A percentile compares a stretch with the other conserved stretches of the same genome.
Evolutionary conservation across 1,140 invertebrate genomes (phyloP).

Genomic region (Drosophila littoralis): DNA sequence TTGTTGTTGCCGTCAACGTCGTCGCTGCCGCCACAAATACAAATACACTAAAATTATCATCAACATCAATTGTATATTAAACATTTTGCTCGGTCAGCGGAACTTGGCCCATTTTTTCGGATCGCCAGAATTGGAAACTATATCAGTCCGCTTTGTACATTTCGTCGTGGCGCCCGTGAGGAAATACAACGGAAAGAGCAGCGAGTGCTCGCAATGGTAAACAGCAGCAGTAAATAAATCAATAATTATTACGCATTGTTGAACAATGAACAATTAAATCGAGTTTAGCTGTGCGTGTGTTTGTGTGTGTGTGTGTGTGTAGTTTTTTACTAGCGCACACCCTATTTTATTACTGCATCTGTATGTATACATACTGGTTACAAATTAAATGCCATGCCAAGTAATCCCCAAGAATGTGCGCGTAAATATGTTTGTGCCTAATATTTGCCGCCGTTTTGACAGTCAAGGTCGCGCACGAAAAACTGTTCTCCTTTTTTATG

Average conservation of each 20-base stretch:
- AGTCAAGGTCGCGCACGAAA: conserved; percentile 66
- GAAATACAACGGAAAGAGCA: conserved; percentile 54
- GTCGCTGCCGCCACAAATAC: conserved; percentile 40
- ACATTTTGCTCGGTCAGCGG: conserved; percentile 47
- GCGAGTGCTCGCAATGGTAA: conserved; percentile 70
- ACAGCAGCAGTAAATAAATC: conserved; percentile 58
- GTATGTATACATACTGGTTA: conserved; percentile 20
- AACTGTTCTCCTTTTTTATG: conserved; percentile 65
- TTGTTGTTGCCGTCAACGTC: conserved; percentile 24
- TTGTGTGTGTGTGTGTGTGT: conserved; percentile 33
- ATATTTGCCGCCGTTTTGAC: conserved; percentile 49
- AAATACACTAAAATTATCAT: conserved; percentile 48
- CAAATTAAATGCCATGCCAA: background rate
- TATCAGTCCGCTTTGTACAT: conserved; percentile 77
- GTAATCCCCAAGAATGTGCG: conserved; percentile 23
- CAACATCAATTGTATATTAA: conserved; percentile 53
- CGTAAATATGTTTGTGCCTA: conserved; percentile 25
- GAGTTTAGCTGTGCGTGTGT: background rate
- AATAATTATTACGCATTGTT: conserved; percentile 44
- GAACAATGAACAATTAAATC: conserved; percentile 37
- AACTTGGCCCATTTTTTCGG: conserved; percentile 67
- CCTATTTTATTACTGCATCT: conserved; percentile 24
- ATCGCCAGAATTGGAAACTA: conserved; percentile 75
- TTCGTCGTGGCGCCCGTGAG: conserved; percentile 82
- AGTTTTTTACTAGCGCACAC: conserved; percentile 7